Evolutionary conservation across 2,113 vertebrate species (phyloP).

Genomic region (Plestiodon gilberti): DNA sequence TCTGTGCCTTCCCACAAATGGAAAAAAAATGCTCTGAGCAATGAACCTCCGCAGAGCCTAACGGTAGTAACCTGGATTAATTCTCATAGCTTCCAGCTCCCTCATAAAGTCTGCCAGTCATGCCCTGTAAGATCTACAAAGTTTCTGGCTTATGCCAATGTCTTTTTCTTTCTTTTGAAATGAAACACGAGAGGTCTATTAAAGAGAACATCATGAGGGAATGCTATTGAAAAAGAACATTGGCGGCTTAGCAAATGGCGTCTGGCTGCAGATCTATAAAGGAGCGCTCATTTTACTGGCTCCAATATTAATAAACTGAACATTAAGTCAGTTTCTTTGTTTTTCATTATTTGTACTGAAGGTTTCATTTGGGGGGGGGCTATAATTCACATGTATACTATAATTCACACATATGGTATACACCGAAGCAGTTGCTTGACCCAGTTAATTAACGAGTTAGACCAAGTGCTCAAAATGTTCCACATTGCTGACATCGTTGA

Average conservation of each 20-base stretch:
- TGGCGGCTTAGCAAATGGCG: rapidly evolving
- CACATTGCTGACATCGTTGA: too few relatives aligned
- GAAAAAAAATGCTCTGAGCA: constrained; percentile 10
- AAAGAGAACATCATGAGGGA: not conserved
- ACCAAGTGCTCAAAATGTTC: too few relatives aligned
- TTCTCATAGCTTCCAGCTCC: constrained; percentile 22
- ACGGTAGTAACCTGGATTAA: constrained; percentile 15
- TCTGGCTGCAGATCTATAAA: not conserved
- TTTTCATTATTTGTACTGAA: not conserved
- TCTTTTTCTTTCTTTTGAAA: not conserved
- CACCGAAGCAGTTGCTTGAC: too few relatives aligned
- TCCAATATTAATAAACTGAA: not conserved
- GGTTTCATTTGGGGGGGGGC: too few relatives aligned
- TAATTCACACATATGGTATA: too few relatives aligned
- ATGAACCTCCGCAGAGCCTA: not conserved
- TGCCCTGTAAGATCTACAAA: not conserved
- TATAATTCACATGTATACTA: too few relatives aligned
- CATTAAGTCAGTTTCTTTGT: constrained; percentile 8
- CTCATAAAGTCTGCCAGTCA: not conserved
- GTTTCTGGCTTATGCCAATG: not conserved
- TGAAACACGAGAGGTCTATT: not conserved
- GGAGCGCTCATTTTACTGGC: not conserved
- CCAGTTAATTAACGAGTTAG: too few relatives aligned
- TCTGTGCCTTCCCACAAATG: not conserved
- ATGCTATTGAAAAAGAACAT: not conserved